These are phyloP conservation scores for Chesias legatella DNA, from an alignment of 2,888 invertebrate genomes.

Conservation along the genomic window DNA sequence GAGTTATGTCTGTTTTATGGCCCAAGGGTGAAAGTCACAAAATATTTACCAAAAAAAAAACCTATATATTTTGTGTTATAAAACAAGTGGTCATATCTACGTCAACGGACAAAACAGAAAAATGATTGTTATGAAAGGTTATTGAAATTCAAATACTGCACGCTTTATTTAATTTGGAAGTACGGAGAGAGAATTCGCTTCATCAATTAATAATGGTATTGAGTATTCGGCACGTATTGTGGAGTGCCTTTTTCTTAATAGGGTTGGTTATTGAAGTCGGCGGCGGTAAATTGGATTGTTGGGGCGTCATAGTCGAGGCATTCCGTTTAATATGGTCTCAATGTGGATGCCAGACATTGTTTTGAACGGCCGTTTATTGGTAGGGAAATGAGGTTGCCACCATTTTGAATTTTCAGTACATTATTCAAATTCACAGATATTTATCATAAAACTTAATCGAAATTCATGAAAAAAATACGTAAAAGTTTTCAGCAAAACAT, in stretches of 20 bases:
- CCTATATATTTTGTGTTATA: too few relatives aligned
- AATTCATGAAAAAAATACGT: too few relatives aligned
- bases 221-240: constrained; percentile 28
- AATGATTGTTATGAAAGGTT: constrained; percentile 25
- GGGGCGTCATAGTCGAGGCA: constrained; percentile 25
- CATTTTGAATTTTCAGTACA: constrained; percentile 20
- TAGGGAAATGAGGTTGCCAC: constrained; percentile 25
- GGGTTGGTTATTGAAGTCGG: constrained; percentile 26
- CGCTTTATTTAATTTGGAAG: constrained; percentile 29
- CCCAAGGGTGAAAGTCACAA: too few relatives aligned
- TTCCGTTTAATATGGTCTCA: constrained; percentile 28
- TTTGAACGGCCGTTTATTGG: constrained; percentile 22
- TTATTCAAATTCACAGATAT: too few relatives aligned
- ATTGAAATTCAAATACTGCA: constrained; percentile 28
- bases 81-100: too few relatives aligned
- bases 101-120: constrained; percentile 10
- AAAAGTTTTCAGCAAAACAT: too few relatives aligned
- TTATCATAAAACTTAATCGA: too few relatives aligned
- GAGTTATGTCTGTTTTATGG: neutral
- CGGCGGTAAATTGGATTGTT: constrained; percentile 31
- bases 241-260: constrained; percentile 33
- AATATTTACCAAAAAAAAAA: too few relatives aligned
- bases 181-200: constrained; percentile 25
- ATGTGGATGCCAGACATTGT: constrained; percentile 27
- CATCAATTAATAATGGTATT: constrained; percentile 31